These are phyloP conservation scores for Drosophila melanocephala DNA, from an alignment of 2,888 invertebrate genomes.

Conservation along the genomic window DNA sequence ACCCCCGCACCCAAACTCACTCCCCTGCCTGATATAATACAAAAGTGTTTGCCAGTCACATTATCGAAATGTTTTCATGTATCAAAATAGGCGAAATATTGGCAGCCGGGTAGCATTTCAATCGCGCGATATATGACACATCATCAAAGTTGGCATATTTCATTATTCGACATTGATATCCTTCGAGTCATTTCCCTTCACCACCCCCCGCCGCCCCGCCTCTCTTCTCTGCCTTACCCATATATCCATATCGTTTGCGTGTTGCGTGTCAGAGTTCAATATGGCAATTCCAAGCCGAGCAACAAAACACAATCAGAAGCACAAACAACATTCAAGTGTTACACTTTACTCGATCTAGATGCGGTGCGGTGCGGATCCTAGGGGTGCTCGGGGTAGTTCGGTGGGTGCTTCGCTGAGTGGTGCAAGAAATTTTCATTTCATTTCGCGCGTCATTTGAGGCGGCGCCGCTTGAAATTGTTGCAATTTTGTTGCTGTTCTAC, in stretches of 20 bases:
- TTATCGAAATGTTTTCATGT: constrained; percentile 72
- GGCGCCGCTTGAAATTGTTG: constrained; percentile 78
- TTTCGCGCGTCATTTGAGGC: constrained; percentile 80
- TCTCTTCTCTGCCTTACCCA: background rate
- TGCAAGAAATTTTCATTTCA: constrained; percentile 72
- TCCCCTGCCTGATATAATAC: background rate
- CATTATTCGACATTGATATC: constrained; percentile 73
- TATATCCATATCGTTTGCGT: constrained; percentile 46
- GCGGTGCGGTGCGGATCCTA: background rate
- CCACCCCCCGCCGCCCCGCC: fast-evolving
- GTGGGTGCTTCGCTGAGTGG: background rate
- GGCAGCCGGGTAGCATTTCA: constrained; percentile 63
- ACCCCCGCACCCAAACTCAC: background rate
- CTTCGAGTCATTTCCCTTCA: constrained; percentile 3
- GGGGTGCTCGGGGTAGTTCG: background rate
- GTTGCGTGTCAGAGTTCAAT: constrained; percentile 79
- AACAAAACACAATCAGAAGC: constrained; percentile 61
- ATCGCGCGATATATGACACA: constrained; percentile 74
- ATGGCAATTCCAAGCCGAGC: constrained; percentile 46
- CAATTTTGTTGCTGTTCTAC: constrained; percentile 41
- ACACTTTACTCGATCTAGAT: constrained; percentile 63
- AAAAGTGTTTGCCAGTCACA: constrained; percentile 38
- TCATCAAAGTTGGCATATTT: constrained; percentile 80
- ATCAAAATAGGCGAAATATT: constrained; percentile 49
- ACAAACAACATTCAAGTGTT: constrained; percentile 79